Evolutionary conservation across 2,113 vertebrate genomes (phyloP).

Genomic region (Lagopus muta): DNA sequence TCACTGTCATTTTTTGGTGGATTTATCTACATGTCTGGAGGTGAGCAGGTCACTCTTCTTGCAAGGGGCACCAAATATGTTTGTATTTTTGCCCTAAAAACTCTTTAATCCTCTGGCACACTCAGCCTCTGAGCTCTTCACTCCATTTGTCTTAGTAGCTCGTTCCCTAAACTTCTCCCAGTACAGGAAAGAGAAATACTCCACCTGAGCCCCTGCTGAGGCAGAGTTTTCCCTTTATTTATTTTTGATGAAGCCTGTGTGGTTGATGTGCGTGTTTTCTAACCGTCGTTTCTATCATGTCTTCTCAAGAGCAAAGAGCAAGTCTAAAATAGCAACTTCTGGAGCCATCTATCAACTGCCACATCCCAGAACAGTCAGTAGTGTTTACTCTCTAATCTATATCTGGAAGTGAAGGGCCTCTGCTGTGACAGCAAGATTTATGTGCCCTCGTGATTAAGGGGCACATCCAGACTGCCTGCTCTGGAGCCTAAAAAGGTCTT

Average conservation of each 20-base stretch:
- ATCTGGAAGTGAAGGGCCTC: conserved; percentile 57
- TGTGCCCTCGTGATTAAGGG: not conserved
- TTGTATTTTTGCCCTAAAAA: not conserved
- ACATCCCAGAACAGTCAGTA: conserved; percentile 35
- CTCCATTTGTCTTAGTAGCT: not conserved
- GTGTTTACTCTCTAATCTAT: conserved; percentile 56
- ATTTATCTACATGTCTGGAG: not conserved
- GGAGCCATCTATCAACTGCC: conserved; percentile 37
- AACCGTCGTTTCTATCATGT: not conserved
- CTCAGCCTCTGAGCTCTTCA: not conserved
- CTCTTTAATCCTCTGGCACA: not conserved
- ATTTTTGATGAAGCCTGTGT: not conserved
- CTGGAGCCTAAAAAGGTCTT: conserved; percentile 28
- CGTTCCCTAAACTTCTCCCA: not conserved
- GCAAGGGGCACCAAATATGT: not conserved
- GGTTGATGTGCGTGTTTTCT: not conserved
- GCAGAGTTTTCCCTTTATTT: not conserved
- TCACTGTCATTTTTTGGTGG: not conserved
- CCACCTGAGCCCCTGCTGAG: not conserved
- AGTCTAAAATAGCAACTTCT: conserved; percentile 45
- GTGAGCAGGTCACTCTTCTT: not conserved
- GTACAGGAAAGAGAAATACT: accelerated
- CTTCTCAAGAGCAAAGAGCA: not conserved
- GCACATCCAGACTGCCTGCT: not conserved
- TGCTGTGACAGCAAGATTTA: conserved; percentile 36